These are phyloP conservation scores for Phocides pigmalion DNA, from an alignment of 1,140 invertebrate species.

Conservation along the genomic window DNA sequence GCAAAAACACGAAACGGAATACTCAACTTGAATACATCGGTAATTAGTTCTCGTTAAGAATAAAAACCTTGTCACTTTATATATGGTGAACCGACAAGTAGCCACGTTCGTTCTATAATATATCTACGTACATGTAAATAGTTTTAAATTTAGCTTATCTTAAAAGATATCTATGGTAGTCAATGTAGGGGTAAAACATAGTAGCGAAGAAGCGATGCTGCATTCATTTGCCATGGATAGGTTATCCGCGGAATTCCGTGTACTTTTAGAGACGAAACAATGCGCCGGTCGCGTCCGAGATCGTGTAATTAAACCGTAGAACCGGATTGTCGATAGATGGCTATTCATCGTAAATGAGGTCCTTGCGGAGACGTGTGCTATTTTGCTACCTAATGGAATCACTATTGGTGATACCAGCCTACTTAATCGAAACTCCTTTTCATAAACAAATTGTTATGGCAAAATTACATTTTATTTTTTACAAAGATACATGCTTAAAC, in stretches of 20 bases:
- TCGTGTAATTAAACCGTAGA: constrained; percentile 69
- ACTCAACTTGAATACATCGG: constrained; percentile 1
- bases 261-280: constrained; percentile 61
- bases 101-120: not conserved
- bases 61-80: constrained; percentile 8
- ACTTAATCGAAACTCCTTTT: not conserved
- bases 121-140: constrained; percentile 23
- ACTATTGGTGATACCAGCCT: constrained; percentile 50
- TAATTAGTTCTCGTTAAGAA: constrained; percentile 11
- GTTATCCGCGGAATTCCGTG: constrained; percentile 35
- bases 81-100: constrained; percentile 11
- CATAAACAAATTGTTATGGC: too few species aligned
- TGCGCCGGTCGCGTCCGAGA: constrained; percentile 51
- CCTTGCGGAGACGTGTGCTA: constrained; percentile 62
- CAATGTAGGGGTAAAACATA: constrained; percentile 22
- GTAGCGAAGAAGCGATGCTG: constrained; percentile 20
- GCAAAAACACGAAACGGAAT: not conserved
- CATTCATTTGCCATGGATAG: constrained; percentile 32
- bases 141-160: constrained; percentile 14
- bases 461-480: too few species aligned
- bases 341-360: constrained; percentile 74
- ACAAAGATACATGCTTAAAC: too few species aligned
- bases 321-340: constrained; percentile 58
- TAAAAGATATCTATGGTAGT: constrained; percentile 26
- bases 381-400: constrained; percentile 64